phyloP scores from a whole-genome alignment of 1,140 invertebrate species.

The Oncopeltus fasciatus region DNA sequence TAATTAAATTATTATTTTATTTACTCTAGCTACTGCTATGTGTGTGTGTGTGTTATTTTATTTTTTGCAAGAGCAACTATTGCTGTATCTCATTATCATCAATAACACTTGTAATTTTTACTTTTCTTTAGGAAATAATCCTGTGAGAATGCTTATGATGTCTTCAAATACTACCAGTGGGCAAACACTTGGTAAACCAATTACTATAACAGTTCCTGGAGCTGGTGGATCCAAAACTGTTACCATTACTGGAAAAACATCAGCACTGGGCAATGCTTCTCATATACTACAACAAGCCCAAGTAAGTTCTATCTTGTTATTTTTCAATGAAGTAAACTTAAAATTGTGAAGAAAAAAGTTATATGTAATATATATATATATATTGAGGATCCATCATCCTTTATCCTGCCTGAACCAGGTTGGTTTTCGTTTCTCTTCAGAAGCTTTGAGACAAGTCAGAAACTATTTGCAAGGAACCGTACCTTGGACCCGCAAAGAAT shows the following conservation, averaged over 20 bases:
- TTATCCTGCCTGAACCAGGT: no score
- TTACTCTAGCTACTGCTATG: no score
- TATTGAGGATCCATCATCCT: no score
- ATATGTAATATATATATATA: no score
- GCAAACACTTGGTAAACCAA: slow-evolving; percentile 39
- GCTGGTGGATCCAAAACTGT: slow-evolving; percentile 28
- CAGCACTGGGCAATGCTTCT: slow-evolving; percentile 16
- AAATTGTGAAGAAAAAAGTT: no score
- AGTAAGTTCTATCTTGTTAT: no score
- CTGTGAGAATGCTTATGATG: slow-evolving; percentile 26
- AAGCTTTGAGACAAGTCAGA: no score
- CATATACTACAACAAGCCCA: slow-evolving; percentile 21
- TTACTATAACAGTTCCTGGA: slow-evolving; percentile 51
- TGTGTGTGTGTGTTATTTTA: not conserved
- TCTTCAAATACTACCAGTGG: slow-evolving; percentile 21
- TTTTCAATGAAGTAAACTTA: no score
- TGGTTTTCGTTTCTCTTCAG: no score
- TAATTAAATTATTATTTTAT: no score
- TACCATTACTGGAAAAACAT: slow-evolving; percentile 25
- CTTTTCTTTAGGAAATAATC: not conserved
- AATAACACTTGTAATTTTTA: not conserved
- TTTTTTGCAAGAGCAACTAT: not conserved
- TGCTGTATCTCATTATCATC: not conserved
- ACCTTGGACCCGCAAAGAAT: no score
- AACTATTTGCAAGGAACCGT: no score